phyloP scores from a whole-genome alignment of 1,140 invertebrate species.

The Metaphire vulgaris region DNA sequence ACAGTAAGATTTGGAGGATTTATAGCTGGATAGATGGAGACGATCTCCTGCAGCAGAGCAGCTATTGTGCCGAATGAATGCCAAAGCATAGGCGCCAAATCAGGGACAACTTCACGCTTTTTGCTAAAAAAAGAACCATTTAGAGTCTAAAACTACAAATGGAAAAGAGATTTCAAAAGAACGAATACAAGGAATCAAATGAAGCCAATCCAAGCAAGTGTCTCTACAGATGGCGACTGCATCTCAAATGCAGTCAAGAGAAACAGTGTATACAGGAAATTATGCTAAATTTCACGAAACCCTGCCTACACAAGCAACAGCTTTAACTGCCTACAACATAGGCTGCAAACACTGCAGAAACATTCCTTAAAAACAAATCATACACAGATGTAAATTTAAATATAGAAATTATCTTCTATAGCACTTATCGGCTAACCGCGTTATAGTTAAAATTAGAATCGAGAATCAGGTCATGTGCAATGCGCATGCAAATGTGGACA shows the following conservation, averaged over 20 bases:
- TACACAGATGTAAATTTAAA: too few species aligned
- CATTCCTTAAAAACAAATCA: too few species aligned
- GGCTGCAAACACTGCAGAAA: too few species aligned
- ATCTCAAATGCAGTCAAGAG: background rate
- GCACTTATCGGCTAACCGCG: too few species aligned
- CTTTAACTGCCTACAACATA: too few species aligned
- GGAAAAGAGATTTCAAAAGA: background rate
- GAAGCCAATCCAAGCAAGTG: background rate
- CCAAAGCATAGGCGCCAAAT: conserved; percentile 96
- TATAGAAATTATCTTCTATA: too few species aligned
- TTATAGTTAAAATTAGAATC: too few species aligned
- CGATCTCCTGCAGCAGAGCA: conserved; percentile 80
- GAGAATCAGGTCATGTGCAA: too few species aligned
- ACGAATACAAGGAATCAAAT: background rate
- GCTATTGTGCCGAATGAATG: conserved; percentile 96
- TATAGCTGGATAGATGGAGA: conserved; percentile 95
- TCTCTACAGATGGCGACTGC: background rate
- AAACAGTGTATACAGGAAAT: background rate
- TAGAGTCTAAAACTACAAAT: conserved; percentile 4
- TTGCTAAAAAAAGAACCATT: conserved; percentile 63
- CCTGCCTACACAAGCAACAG: too few species aligned
- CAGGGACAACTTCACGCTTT: conserved; percentile 91
- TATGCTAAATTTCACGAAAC: background rate
- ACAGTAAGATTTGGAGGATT: conserved; percentile 90
- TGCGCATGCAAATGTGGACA: too few species aligned